Evolutionary conservation across 2,113 vertebrate genomes (phyloP), one percentile per base, ranked within the genome.

Genomic region (Dicentrarchus labrax): DNA sequence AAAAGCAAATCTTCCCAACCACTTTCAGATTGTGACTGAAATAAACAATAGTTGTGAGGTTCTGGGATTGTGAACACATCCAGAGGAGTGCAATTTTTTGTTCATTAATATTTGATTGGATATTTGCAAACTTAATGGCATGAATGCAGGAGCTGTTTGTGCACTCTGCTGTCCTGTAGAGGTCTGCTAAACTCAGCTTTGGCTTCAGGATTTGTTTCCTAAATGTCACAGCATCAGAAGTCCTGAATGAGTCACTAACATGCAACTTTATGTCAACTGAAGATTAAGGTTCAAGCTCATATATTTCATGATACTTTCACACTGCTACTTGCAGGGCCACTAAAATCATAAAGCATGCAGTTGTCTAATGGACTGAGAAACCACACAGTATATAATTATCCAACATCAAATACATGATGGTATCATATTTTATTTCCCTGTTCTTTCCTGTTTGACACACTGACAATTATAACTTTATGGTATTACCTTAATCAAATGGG

Each of bases 61-160:
- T 86, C 4, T 43, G 59, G 36, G 62, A 16, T 59, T 51, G 70
- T 57, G 21, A 51, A 24, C 59, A 66, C 54, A 17, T 48, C 36
- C 54, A 30, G 22, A 70, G 17, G 17, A 77, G n/a, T 24, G 48
- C 48, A 17, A 36, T 66, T 15, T 43, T 66, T 47, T 12, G 6
- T 39, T 16, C 68, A 73, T 76, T 47, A n/a, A 71, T 72, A 60
- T 78, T 78, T 67, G 6, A 81, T 85, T 54, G 38, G 68, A 65
- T 69, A 84, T 71, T 71, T 78, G 51, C 57, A 61, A 82, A 69
- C 7, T 41, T 57, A 72, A 82, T 45, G 60, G 45, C 47, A 60
- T 5, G 2, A 45, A 66, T 54, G 59, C 22, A n/a, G 12, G n/a
- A 53, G 54, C 59, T 65, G 70, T 68, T 80, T 70, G 15, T 41